Evolutionary conservation across 1,140 invertebrate genomes (phyloP), one percentile per base, ranked within the genome.

Genomic region (Penaeus japonicus): DNA sequence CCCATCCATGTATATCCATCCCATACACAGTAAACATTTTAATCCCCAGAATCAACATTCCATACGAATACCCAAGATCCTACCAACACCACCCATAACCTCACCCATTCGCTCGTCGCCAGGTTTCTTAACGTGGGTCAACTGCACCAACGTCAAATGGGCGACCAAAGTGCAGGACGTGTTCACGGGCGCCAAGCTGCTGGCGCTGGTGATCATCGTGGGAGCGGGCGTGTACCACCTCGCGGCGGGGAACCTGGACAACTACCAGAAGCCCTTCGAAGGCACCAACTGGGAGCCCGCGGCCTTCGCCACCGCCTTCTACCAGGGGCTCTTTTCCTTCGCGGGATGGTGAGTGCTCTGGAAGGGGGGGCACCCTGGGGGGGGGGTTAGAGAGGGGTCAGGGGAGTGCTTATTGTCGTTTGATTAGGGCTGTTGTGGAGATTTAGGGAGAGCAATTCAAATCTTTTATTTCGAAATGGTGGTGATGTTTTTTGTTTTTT

Each of bases 61-160:
- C 30, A 27, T 12, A 47, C 35, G 4, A 24, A 62, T 0, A 7
- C 47, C 47, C 4, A 59, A 53, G 24, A n/a, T 0, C 1, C 24
- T 1, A 39, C 12, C 22, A 24, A 70, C 65, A 10, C 17, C 54
- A 20, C 73, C n/a, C n/a, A n/a, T n/a, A n/a, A 30, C 20, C 62
- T 24, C 18, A 39, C 32, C 18, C 30, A 22, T 22, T 1, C 59
- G 30, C 10, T 30, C 22, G 30, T 92, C 94, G 94, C 53, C 93
- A 99, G 98, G 97, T 93, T 94, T 99, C 32, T 93, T 99, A 22
- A 99, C 98, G 0, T 96, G 96, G 35, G 95, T 99, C 75, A 99
- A 99, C 92, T 99, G 98, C 92, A 97, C 96, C 91, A 97, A 98
- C 92, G 98, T 99, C 0, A 98, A 98, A 93, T 97, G 96, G 95